Evolutionary conservation across 1,140 invertebrate species (phyloP).

Genomic region (Drosophila ercepeae): DNA sequence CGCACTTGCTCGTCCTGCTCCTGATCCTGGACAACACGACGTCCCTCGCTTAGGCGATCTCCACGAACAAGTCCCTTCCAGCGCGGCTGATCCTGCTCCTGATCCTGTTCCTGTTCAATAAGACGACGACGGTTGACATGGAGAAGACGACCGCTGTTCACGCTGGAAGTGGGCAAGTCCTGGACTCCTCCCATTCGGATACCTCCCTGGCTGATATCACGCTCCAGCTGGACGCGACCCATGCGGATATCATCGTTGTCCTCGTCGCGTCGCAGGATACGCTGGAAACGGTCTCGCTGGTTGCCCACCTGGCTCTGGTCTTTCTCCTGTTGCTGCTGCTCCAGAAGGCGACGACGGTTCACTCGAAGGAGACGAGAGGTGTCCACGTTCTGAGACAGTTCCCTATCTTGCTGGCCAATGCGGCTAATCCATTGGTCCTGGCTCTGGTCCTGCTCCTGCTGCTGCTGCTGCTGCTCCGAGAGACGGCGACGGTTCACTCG

Average conservation of each 20-base stretch:
- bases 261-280: conserved; percentile 18
- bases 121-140: conserved; percentile 40
- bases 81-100: conserved; percentile 27
- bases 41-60: conserved; percentile 43
- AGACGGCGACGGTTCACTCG: conserved; percentile 38
- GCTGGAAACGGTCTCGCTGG: conserved; percentile 41
- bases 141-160: conserved; percentile 48
- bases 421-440: no score
- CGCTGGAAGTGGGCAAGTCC: conserved; percentile 39
- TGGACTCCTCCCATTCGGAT: conserved; percentile 10
- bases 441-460: conserved; percentile 4
- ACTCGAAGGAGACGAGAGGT: conserved; percentile 30
- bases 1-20: conserved; percentile 9
- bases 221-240: conserved; percentile 41
- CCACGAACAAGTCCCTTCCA: conserved; percentile 27
- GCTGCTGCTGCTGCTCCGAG: conserved; percentile 11
- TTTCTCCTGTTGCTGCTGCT: conserved; percentile 17
- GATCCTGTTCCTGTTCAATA: conserved; percentile 8
- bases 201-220: conserved; percentile 21
- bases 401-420: neutral
- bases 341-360: conserved; percentile 38
- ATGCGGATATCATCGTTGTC: conserved; percentile 16
- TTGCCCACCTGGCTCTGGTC: conserved; percentile 5
- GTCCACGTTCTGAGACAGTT: conserved; percentile 10
- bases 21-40: conserved; percentile 20